These are phyloP conservation scores for Ophonus ardosiacus DNA, from an alignment of 2,888 invertebrate species.

Conservation along the genomic window DNA sequence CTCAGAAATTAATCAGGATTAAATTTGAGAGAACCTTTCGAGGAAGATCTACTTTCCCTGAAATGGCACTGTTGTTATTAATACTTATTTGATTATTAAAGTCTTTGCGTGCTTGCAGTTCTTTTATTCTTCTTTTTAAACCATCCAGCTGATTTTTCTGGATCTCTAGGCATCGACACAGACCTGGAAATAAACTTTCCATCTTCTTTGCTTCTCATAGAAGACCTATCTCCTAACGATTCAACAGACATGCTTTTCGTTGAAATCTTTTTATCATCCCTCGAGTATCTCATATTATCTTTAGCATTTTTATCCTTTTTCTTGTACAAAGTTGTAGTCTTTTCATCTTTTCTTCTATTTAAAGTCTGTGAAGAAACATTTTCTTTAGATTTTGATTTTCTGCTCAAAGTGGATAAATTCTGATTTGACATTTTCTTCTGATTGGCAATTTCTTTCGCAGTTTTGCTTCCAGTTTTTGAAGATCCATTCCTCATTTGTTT, in stretches of 20 bases:
- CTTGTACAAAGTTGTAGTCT: conserved; percentile 73
- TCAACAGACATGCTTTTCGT: conserved; percentile 82
- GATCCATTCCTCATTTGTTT: conserved; percentile 55
- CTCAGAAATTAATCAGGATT: conserved; percentile 46
- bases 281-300: conserved; percentile 73
- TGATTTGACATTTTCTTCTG: conserved; percentile 70
- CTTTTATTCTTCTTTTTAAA: conserved; percentile 74
- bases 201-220: conserved; percentile 70
- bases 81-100: conserved; percentile 31
- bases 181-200: conserved; percentile 80
- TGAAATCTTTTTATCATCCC: conserved; percentile 72
- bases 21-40: conserved; percentile 53
- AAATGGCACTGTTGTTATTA: conserved; percentile 51
- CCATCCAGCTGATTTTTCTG: conserved; percentile 86
- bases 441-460: conserved; percentile 69
- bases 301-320: conserved; percentile 75
- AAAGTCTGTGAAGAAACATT: conserved; percentile 71
- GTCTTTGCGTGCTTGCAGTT: conserved; percentile 44
- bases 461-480: conserved; percentile 69
- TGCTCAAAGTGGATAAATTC: conserved; percentile 75
- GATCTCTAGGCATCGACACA: conserved; percentile 85
- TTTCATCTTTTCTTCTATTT: conserved; percentile 71
- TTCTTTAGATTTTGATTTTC: conserved; percentile 74
- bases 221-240: conserved; percentile 76
- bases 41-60: background rate